Evolutionary conservation across 2,888 invertebrate species (phyloP), one percentile per base, ranked within the genome.

Genomic region (Polyploca ridens): DNA sequence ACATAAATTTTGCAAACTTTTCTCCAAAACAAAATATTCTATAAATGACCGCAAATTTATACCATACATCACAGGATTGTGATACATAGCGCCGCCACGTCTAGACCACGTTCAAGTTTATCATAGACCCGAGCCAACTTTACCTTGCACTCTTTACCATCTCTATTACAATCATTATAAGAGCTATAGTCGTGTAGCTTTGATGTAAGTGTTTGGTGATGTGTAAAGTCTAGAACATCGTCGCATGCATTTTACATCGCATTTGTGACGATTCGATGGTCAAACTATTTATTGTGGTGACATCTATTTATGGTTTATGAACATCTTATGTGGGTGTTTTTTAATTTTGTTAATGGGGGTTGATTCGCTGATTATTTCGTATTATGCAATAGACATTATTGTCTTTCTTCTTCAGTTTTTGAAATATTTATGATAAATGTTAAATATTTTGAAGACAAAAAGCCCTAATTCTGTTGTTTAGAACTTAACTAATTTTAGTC

Each of bases 211-310:
- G 58, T 33, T 64, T 66, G 62, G 67, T 69, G 70, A 69, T 67
- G 74, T 76, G 69, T 77, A 78, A 79, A 77, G 74, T 74, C 75
- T 75, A 72, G 83, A 82, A 83, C 79, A 82, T 78, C 75, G 85
- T 76, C 74, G 79, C 81, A 80, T 86, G 83, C 83, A 84, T 87
- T 87, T 85, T 84, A 78, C 84, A 85, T 84, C 77, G 79, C 79
- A 77, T 82, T 85, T 80, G 85, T 82, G 81, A 85, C 76, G 82
- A 81, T 80, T 78, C 82, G 82, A 79, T 81, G 85, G 72, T 72
- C 82, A 79, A 73, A 76, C 78, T 81, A 83, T 86, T 84, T 86
- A 86, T 83, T 78, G 81, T 69, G 73, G 76, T 77, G 84, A 79
- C 83, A 78, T 83, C 78, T 75, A 80, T 78, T 84, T 82, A 79